phyloP scores from a whole-genome alignment of 1,140 invertebrate species.

The Sipha flava region DNA sequence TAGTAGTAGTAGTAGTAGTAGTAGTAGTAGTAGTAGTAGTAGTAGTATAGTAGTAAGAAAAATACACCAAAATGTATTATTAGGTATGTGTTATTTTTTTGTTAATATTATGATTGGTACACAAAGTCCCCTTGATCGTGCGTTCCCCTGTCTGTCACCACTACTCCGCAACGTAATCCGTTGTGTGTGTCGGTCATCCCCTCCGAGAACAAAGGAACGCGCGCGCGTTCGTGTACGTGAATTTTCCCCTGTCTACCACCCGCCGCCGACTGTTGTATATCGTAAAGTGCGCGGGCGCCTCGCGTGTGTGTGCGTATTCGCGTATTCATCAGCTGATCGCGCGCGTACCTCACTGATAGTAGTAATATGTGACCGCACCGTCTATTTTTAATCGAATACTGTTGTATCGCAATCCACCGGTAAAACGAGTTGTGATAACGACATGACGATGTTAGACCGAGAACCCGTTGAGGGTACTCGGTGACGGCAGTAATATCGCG shows the following conservation, averaged over 20 bases:
- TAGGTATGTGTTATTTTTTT: background rate
- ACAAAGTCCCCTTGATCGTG: background rate
- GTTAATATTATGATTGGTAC: background rate
- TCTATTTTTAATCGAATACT: too few species aligned
- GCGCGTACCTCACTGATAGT: background rate
- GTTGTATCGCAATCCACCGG: too few species aligned
- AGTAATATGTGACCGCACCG: background rate
- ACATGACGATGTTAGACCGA: too few species aligned
- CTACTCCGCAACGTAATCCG: background rate
- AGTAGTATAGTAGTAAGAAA: background rate
- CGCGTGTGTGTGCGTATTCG: background rate
- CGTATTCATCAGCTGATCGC: conserved; percentile 1
- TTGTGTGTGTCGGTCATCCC: background rate
- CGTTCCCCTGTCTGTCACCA: background rate
- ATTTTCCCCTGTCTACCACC: conserved; percentile 5
- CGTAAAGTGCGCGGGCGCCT: background rate
- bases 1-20: background rate
- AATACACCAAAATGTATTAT: background rate
- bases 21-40: background rate
- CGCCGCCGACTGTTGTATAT: background rate
- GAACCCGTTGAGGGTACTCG: too few species aligned
- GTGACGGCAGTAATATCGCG: too few species aligned
- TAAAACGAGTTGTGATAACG: too few species aligned
- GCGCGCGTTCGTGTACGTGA: conserved; percentile 5
- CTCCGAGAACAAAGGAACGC: conserved; percentile 24